phyloP scores from a whole-genome alignment of 2,888 invertebrate species.

The Rotaria macrura region DNA sequence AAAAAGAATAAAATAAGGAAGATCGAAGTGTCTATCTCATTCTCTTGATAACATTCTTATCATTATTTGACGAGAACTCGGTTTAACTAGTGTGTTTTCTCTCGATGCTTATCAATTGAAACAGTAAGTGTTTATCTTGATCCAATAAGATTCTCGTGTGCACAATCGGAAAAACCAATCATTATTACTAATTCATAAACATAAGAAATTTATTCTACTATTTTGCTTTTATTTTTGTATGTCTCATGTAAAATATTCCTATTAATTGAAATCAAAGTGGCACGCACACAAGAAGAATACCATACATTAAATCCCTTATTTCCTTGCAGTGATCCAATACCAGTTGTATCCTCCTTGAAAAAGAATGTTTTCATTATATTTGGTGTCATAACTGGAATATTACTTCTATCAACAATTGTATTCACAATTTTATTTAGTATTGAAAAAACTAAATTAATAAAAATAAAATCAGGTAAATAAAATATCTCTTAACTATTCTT shows the following conservation, averaged over 20 bases:
- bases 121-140: not conserved
- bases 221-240: not conserved
- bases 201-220: not conserved
- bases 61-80: not conserved
- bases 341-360: not conserved
- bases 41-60: not conserved
- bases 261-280: constrained; percentile 1
- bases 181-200: not conserved
- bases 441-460: not conserved
- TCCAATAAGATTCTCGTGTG: not conserved
- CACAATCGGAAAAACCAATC: not conserved
- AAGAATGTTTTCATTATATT: not conserved
- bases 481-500: no score
- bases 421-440: not conserved
- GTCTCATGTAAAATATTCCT: not conserved
- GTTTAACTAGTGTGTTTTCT: not conserved
- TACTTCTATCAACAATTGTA: not conserved
- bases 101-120: not conserved
- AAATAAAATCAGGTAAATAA: not conserved
- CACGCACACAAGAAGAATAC: not conserved
- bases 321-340: not conserved
- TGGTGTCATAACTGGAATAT: not conserved
- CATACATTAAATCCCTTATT: not conserved
- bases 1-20: not conserved
- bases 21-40: not conserved